Evolutionary conservation across 2,797 vertebrate genomes (phyloP), one percentile per base, ranked within the genome.

Genomic region (Enoplosus armatus): DNA sequence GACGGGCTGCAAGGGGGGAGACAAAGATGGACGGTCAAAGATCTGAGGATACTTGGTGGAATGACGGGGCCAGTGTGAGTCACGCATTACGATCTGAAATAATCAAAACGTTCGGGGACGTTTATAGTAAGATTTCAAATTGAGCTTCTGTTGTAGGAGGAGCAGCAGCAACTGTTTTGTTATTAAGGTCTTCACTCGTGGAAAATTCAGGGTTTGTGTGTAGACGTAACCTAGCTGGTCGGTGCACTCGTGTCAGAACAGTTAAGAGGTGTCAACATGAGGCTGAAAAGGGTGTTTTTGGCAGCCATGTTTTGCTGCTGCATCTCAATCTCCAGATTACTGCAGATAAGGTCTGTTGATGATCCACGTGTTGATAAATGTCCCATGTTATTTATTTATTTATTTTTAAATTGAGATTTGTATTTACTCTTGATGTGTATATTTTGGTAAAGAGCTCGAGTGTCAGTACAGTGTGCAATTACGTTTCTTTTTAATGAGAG

Each of bases 241-340:
- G 37, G 6, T 37, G 29, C 4, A 10, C 27, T 59, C 1, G 5
- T 27, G 54, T 74, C 55, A 50, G 61, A 66, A 18, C 74, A 41
- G 61, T 24, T n/a, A 0, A 56, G 41, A 27, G 71, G n/a, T n/a
- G 1, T 16, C 69, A 43, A 33, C 73, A 90, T 90, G 87, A 92
- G 60, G 82, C 58, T 86, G 55, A 90, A 86, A 73, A 79, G 70
- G n/a, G 43, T 59, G 27, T 82, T 93, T 80, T 43, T 88, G 62
- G 91, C 83, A 35, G 88, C 85, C 50, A 62, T 90, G 86, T 87
- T 92, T 61, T 93, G 87, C 78, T 91, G 90, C 79, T 94, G 90
- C 84, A 31, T 91, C 63, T 91, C 84, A 0, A 53, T 88, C 53
- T 89, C 85, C 70, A 90, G 83, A 54, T 82, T 93, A 26, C 74